phyloP scores from a whole-genome alignment of 2,888 invertebrate species.

The Microctonus hyperodae region DNA sequence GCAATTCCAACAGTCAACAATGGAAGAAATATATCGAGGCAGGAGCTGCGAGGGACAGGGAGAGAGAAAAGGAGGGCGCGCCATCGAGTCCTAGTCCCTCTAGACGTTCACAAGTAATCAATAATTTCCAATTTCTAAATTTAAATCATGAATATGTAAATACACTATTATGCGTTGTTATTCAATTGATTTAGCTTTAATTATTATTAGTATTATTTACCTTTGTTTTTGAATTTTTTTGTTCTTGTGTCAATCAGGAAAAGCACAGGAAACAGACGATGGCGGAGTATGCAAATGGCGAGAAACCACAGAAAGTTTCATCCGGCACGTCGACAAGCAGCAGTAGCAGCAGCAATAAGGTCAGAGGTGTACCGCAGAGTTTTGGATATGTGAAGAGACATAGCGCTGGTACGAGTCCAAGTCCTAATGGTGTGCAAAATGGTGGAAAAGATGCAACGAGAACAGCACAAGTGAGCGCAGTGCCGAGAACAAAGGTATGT shows the following conservation, averaged over 20 bases:
- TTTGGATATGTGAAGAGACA: conserved; percentile 85
- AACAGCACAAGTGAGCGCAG: conserved; percentile 85
- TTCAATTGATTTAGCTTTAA: neutral
- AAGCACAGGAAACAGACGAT: conserved; percentile 59
- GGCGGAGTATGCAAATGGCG: conserved; percentile 59
- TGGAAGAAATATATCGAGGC: conserved; percentile 65
- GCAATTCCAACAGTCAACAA: conserved; percentile 62
- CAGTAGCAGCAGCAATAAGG: conserved; percentile 73
- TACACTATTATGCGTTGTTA: neutral
- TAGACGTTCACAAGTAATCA: conserved; percentile 56
- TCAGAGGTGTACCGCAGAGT: conserved; percentile 78
- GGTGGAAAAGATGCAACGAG: conserved; percentile 63
- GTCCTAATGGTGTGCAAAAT: conserved; percentile 63
- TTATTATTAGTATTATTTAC: neutral
- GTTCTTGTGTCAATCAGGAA: conserved; percentile 43
- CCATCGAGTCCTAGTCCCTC: conserved; percentile 61
- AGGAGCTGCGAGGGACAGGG: conserved; percentile 58
- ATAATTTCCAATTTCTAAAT: conserved; percentile 15
- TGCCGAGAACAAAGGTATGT: conserved; percentile 78
- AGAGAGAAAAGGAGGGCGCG: conserved; percentile 57
- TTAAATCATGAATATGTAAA: neutral
- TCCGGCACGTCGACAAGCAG: conserved; percentile 55
- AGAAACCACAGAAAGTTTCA: conserved; percentile 58
- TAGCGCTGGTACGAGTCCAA: conserved; percentile 66
- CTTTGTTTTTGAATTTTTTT: neutral